Conservation (phyloP, 1,140 invertebrate species). For the Agrypnia vestita region DNA sequence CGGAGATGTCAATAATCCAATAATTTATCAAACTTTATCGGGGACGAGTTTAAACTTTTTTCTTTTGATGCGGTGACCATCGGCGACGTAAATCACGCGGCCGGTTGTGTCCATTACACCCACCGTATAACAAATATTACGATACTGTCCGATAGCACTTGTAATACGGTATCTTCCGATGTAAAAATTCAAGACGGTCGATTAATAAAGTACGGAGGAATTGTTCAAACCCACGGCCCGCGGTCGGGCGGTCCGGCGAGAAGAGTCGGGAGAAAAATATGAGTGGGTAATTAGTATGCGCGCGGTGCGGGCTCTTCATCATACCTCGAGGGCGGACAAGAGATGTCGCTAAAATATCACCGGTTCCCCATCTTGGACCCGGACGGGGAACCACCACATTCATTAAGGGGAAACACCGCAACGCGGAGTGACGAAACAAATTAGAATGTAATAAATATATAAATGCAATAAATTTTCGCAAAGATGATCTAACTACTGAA, state of each 20-base stretch:
- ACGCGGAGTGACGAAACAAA: not conserved
- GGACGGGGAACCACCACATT: not conserved
- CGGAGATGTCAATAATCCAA: conserved; percentile 27
- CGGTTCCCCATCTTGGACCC: not conserved
- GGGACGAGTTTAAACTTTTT: conserved; percentile 34
- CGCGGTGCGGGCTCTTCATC: conserved; percentile 19
- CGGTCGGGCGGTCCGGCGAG: not conserved
- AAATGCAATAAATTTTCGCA: too few relatives aligned
- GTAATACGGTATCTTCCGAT: not conserved
- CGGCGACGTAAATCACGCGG: conserved; percentile 19
- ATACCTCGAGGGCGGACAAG: conserved; percentile 8
- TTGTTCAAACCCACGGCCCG: conserved; percentile 12
- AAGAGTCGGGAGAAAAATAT: conserved; percentile 18
- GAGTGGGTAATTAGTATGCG: conserved; percentile 32
- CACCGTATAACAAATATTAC: conserved; percentile 22
- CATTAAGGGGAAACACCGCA: not conserved
- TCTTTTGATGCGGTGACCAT: conserved; percentile 41
- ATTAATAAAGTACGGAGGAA: conserved; percentile 16
- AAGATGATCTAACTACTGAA: too few relatives aligned
- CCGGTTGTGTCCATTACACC: conserved; percentile 17
- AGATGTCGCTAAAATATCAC: conserved; percentile 30
- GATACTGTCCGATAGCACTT: conserved; percentile 1
- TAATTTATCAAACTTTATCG: conserved; percentile 50
- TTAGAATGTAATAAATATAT: too few relatives aligned
- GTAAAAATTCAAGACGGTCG: conserved; percentile 13